A percentile compares a stretch with the other conserved stretches of the same genome.
These are phyloP conservation scores for Eupithecia subumbrata DNA, from an alignment of 2,888 invertebrate genomes.

Conservation along the genomic window DNA sequence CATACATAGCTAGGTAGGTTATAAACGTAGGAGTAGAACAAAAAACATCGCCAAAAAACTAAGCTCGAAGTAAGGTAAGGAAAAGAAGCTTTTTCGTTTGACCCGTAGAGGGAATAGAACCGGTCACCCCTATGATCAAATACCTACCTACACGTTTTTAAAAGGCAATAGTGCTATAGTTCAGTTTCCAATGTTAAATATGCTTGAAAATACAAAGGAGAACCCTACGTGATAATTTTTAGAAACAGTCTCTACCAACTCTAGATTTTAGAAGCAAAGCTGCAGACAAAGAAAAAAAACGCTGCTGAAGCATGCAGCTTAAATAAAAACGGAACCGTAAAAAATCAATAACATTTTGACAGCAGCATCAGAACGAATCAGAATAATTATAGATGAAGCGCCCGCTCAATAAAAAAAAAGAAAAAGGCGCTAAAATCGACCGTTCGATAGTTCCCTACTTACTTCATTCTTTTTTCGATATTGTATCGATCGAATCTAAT, in stretches of 20 bases:
- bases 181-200: too few relatives aligned
- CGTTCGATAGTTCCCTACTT: constrained; percentile 57
- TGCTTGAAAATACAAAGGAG: too few relatives aligned
- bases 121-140: too few relatives aligned
- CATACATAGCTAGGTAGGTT: background rate
- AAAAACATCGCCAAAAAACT: background rate
- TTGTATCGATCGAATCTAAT: constrained; percentile 81
- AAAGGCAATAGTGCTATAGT: too few relatives aligned
- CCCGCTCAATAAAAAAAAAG: constrained; percentile 56
- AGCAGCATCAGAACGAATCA: constrained; percentile 64
- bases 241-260: background rate
- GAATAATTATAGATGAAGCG: constrained; percentile 66
- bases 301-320: too few relatives aligned
- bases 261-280: background rate
- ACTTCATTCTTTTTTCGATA: constrained; percentile 38
- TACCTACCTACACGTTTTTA: too few relatives aligned
- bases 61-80: background rate
- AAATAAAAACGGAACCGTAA: constrained; percentile 13
- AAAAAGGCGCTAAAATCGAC: constrained; percentile 59
- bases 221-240: too few relatives aligned
- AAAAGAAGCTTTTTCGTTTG: too few relatives aligned
- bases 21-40: background rate
- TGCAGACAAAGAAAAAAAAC: too few relatives aligned
- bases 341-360: constrained; percentile 70
- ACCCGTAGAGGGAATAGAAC: background rate